phyloP scores from a whole-genome alignment of 1,140 invertebrate genomes.

The Apis dorsata region DNA sequence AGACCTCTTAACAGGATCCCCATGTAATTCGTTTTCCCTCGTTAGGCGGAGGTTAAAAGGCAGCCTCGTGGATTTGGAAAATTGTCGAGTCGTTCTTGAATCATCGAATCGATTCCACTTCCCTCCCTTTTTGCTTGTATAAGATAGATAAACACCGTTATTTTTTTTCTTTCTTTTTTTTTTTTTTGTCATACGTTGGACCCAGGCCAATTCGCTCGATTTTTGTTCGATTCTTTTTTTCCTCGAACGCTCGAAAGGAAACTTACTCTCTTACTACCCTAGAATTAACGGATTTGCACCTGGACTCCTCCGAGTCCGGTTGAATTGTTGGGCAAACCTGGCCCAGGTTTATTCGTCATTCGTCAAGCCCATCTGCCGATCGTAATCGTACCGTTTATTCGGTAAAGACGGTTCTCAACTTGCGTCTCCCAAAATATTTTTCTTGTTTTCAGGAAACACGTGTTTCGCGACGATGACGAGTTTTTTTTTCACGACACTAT shows the following conservation, averaged over 20 bases:
- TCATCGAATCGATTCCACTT: conserved; percentile 4
- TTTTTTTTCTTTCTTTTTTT: neutral
- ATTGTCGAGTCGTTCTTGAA: neutral
- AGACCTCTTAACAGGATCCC: neutral
- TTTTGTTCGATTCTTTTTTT: neutral
- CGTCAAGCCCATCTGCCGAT: conserved; percentile 25
- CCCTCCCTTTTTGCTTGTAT: neutral
- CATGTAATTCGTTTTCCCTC: neutral
- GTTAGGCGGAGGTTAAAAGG: neutral
- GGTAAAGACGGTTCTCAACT: conserved; percentile 11
- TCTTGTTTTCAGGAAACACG: too few relatives aligned
- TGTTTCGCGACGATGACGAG: too few relatives aligned
- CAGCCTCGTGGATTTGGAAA: conserved; percentile 5
- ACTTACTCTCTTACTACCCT: neutral
- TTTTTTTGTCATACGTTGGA: conserved; percentile 1
- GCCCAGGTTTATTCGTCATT: neutral
- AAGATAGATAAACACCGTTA: conserved; percentile 31
- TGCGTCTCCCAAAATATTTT: too few relatives aligned
- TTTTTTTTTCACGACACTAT: too few relatives aligned
- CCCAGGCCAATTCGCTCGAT: conserved; percentile 42
- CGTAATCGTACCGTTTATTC: neutral
- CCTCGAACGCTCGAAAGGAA: neutral
- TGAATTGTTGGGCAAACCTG: neutral
- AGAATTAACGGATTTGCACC: neutral
- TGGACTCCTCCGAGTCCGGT: neutral